These are phyloP conservation scores for Notothenia rossii DNA, from an alignment of 2,113 vertebrate genomes.

Conservation along the genomic window DNA sequence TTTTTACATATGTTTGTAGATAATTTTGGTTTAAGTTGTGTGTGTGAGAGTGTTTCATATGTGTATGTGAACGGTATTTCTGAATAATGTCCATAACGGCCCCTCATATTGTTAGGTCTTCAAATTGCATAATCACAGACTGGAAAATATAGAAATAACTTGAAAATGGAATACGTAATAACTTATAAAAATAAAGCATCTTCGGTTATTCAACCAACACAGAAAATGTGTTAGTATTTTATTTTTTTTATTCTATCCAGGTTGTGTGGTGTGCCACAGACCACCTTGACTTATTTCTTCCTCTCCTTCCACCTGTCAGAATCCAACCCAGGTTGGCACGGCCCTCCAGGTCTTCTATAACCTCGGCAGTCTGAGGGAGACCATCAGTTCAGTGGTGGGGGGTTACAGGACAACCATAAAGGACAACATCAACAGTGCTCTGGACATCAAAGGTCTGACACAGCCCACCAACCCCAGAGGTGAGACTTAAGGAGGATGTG, in stretches of 20 bases:
- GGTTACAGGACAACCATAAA: conserved; percentile 89
- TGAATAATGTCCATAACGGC: too few species aligned
- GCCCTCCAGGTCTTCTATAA: conserved; percentile 98
- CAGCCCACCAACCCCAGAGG: conserved; percentile 89
- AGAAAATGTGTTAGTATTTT: too few species aligned
- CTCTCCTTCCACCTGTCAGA: conserved; percentile 78
- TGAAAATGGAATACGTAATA: not conserved
- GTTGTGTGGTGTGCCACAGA: not conserved
- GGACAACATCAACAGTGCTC: conserved; percentile 89
- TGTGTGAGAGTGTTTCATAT: too few species aligned
- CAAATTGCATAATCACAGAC: too few species aligned
- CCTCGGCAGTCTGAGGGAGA: conserved; percentile 91
- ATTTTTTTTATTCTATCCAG: too few species aligned
- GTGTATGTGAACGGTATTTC: too few species aligned
- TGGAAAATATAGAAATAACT: not conserved
- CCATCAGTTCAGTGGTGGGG: conserved; percentile 89
- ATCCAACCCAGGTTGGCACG: conserved; percentile 96
- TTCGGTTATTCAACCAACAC: too few species aligned
- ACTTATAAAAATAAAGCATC: not conserved
- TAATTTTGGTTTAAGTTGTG: too few species aligned
- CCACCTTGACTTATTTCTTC: not conserved
- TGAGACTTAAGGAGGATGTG: conserved; percentile 57
- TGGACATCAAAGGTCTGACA: conserved; percentile 95
- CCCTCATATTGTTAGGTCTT: too few species aligned
- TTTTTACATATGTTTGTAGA: too few species aligned